A percentile compares a stretch with the other conserved stretches of the same genome.
Evolutionary conservation across 1,140 invertebrate species (phyloP).

Genomic region (Heliothis subflexa): DNA sequence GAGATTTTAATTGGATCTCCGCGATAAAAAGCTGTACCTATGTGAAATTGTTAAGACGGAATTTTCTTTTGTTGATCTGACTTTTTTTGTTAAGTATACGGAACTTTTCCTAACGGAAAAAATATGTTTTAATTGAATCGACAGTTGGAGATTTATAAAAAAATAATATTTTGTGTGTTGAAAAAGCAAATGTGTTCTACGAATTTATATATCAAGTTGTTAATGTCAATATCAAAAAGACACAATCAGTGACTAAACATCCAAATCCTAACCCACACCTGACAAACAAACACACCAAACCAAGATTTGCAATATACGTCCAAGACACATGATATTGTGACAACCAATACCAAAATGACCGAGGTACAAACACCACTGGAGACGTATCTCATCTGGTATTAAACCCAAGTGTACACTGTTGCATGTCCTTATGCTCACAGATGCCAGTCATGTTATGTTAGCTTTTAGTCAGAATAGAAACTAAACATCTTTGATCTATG

Average conservation of each 20-base stretch:
- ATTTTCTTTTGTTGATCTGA: background rate
- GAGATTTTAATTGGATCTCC: slow-evolving; percentile 29
- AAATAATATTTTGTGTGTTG: no score
- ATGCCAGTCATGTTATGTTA: background rate
- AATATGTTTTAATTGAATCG: background rate
- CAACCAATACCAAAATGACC: slow-evolving; percentile 3
- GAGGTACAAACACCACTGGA: background rate
- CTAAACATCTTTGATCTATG: background rate
- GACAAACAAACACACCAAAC: no score
- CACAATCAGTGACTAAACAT: background rate
- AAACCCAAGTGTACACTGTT: background rate
- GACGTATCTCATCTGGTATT: background rate
- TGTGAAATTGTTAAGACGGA: slow-evolving; percentile 8
- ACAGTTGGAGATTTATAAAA: no score
- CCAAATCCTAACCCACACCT: background rate
- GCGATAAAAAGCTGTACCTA: background rate
- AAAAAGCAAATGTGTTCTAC: background rate
- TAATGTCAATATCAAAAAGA: background rate
- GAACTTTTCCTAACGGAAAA: background rate
- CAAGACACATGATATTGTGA: background rate
- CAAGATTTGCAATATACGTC: no score
- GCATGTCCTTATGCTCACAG: background rate
- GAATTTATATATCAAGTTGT: background rate
- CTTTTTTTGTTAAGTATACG: background rate
- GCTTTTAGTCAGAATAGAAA: background rate